Evolutionary conservation across 2,888 invertebrate genomes (phyloP).

Genomic region (Chironomus riparius): DNA sequence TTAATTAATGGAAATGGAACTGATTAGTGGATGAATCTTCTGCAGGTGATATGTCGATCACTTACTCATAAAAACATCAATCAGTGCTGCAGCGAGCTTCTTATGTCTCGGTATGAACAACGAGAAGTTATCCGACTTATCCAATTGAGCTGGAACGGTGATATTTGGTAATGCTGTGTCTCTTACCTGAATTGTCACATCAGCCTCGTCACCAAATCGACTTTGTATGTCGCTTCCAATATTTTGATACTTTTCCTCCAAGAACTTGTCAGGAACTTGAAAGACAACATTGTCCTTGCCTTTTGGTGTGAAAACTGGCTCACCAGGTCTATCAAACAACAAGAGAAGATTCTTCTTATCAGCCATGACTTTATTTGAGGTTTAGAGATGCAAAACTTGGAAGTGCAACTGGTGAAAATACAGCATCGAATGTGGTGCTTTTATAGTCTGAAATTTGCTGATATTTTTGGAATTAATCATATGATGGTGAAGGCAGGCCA

Average conservation of each 20-base stretch:
- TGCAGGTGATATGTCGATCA: no score
- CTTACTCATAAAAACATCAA: slow-evolving; percentile 58
- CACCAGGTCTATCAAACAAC: slow-evolving; percentile 65
- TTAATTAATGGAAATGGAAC: not conserved
- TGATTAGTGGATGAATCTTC: no score
- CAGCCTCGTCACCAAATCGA: slow-evolving; percentile 47
- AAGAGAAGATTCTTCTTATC: slow-evolving; percentile 50
- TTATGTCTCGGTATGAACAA: slow-evolving; percentile 62
- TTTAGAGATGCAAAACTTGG: not conserved
- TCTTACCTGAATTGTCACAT: no score
- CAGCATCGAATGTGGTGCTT: not conserved
- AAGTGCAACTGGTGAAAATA: not conserved
- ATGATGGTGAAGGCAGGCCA: not conserved
- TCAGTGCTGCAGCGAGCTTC: slow-evolving; percentile 54
- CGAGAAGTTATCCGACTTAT: slow-evolving; percentile 58
- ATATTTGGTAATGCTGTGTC: not conserved
- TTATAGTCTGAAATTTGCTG: not conserved
- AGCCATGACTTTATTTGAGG: slow-evolving; percentile 28
- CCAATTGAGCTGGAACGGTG: slow-evolving; percentile 40
- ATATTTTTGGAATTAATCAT: not conserved
- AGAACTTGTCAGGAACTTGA: slow-evolving; percentile 53
- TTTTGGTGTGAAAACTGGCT: slow-evolving; percentile 69
- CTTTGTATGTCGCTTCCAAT: slow-evolving; percentile 46
- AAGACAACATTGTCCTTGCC: slow-evolving; percentile 53
- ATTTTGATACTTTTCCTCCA: slow-evolving; percentile 46